Percentiles rank a stretch among this genome's conserved stretches.
These are phyloP conservation scores for Phylloscopus trochilus DNA, from an alignment of 2,113 vertebrate genomes.

Conservation along the genomic window DNA sequence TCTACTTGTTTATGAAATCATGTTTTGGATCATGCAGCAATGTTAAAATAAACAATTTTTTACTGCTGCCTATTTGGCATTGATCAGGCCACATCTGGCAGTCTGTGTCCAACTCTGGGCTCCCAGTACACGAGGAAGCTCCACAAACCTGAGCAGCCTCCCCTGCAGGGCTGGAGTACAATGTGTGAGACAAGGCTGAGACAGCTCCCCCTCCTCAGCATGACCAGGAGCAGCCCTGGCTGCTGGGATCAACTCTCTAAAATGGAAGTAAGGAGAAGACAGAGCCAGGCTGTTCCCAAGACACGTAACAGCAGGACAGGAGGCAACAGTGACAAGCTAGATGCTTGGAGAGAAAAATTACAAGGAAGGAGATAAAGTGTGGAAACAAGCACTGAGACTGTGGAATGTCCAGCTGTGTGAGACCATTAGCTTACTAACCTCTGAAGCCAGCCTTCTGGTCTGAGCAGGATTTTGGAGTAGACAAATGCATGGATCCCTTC, in stretches of 20 bases:
- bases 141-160: not conserved
- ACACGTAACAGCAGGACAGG: not conserved
- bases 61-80: not conserved
- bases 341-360: not conserved
- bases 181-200: not conserved
- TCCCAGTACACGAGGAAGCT: not conserved
- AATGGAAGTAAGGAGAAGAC: not conserved
- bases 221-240: not conserved
- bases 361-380: not conserved
- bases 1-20: not conserved
- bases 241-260: not conserved
- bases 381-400: not conserved
- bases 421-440: not conserved
- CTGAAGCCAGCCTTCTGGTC: not conserved
- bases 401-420: not conserved
- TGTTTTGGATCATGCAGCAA: not conserved
- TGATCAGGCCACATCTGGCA: not conserved
- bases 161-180: accelerated
- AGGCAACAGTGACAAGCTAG: not conserved
- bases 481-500: not conserved
- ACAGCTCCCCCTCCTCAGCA: not conserved
- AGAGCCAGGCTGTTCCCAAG: not conserved
- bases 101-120: not conserved
- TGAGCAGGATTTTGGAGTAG: not conserved
- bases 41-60: not conserved